Conservation (phyloP, 2,888 invertebrate genomes). For the Pyrocoelia pectoralis region DNA sequence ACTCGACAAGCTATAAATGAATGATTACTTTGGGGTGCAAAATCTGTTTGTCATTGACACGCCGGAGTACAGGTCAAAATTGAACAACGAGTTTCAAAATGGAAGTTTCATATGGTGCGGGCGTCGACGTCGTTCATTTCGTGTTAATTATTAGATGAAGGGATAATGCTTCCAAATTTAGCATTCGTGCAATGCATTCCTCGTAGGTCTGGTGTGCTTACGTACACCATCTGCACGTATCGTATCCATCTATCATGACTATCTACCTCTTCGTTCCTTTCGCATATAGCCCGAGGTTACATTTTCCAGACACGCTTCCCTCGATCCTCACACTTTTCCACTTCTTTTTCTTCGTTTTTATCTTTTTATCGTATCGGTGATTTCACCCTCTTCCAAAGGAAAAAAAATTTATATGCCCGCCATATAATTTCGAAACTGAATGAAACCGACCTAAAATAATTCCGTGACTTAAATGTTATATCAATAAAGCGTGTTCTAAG, state of each 20-base stretch:
- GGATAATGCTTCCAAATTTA: slow-evolving; percentile 23
- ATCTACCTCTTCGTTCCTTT: slow-evolving; percentile 36
- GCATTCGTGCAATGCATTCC: slow-evolving; percentile 7
- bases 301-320: slow-evolving; percentile 40
- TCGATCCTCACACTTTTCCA: background rate
- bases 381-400: background rate
- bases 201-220: slow-evolving; percentile 3
- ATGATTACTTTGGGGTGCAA: slow-evolving; percentile 28
- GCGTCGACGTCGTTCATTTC: slow-evolving; percentile 8
- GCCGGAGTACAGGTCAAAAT: slow-evolving; percentile 28
- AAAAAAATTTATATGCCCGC: background rate
- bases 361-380: background rate
- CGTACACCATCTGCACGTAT: slow-evolving; percentile 48
- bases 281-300: slow-evolving; percentile 33
- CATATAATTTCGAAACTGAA: background rate
- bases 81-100: slow-evolving; percentile 17
- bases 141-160: slow-evolving; percentile 22
- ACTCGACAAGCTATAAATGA: slow-evolving; percentile 34
- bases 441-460: background rate
- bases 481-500: background rate
- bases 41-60: slow-evolving; percentile 29
- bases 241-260: slow-evolving; percentile 51
- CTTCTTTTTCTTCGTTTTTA: background rate
- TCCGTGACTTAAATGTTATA: background rate
- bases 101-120: background rate